A percentile compares a stretch with the other conserved stretches of the same genome.
Evolutionary conservation across 2,797 vertebrate species (phyloP).

Genomic region (Tenualosa thibaudeaui): DNA sequence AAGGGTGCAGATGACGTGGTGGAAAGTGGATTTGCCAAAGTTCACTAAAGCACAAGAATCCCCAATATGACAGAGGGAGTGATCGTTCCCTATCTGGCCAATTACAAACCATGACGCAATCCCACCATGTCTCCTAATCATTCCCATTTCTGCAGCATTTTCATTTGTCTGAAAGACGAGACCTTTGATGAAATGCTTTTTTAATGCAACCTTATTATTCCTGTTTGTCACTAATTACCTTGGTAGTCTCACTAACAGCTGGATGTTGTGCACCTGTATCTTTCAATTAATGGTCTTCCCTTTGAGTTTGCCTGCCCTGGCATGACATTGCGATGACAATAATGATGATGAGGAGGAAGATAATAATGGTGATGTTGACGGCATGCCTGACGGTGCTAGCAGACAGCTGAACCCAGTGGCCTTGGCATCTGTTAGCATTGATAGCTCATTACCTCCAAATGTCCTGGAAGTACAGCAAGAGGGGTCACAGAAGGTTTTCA

Average conservation of each 20-base stretch:
- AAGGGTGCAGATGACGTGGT: slow-evolving; percentile 26
- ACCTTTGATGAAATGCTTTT: background rate
- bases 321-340: background rate
- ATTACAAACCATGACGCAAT: background rate
- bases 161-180: background rate
- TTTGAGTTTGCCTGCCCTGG: background rate
- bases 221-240: background rate
- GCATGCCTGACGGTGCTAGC: slow-evolving; percentile 25
- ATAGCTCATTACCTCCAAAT: background rate
- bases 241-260: background rate
- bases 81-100: background rate
- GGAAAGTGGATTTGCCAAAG: slow-evolving; percentile 7
- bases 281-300: background rate
- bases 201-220: background rate
- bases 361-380: background rate
- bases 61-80: background rate
- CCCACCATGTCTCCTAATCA: background rate
- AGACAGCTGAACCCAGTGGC: slow-evolving; percentile 31
- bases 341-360: background rate
- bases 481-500: slow-evolving; percentile 25
- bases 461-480: slow-evolving; percentile 8
- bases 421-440: slow-evolving; percentile 26
- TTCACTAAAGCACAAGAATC: background rate
- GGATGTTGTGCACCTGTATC: background rate
- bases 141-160: background rate